Evolutionary conservation across 2,888 invertebrate species (phyloP).

Genomic region (Aplocera efformata): DNA sequence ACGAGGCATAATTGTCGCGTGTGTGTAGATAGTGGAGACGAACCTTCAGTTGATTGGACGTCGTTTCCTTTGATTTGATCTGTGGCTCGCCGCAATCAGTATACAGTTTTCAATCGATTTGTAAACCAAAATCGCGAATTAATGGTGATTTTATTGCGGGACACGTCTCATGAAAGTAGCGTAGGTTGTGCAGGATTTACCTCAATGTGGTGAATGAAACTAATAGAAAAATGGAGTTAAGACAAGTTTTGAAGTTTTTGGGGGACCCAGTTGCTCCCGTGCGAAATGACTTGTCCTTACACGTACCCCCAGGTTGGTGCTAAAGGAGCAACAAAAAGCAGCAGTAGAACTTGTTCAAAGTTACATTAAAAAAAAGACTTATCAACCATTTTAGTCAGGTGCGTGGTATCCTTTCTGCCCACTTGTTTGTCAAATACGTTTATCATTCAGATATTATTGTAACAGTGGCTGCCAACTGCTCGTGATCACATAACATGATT

Average conservation of each 20-base stretch:
- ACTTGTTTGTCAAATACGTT: conserved; percentile 24
- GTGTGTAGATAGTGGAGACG: conserved; percentile 9
- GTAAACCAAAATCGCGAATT: conserved; percentile 11
- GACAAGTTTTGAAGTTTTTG: too few relatives aligned
- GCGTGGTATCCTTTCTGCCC: conserved; percentile 6
- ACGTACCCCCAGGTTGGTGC: too few relatives aligned
- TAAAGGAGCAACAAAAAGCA: too few relatives aligned
- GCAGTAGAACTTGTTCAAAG: too few relatives aligned
- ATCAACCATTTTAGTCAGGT: too few relatives aligned
- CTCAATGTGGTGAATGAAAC: too few relatives aligned
- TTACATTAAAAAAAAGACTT: too few relatives aligned
- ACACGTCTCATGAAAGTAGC: conserved; percentile 6
- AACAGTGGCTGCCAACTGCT: conserved; percentile 20
- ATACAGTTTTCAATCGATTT: conserved; percentile 25
- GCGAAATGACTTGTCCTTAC: too few relatives aligned
- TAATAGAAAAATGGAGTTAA: too few relatives aligned
- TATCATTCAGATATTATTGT: conserved; percentile 21
- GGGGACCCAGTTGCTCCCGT: too few relatives aligned
- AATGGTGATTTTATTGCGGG: conserved; percentile 3
- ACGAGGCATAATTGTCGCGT: conserved; percentile 20
- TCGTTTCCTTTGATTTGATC: conserved; percentile 22
- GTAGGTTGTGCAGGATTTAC: too few relatives aligned
- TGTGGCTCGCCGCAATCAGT: conserved; percentile 23
- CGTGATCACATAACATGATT: conserved; percentile 22
- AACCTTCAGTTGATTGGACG: conserved; percentile 12